phyloP scores from a whole-genome alignment of 2,888 invertebrate genomes.

The Neria commutata region DNA sequence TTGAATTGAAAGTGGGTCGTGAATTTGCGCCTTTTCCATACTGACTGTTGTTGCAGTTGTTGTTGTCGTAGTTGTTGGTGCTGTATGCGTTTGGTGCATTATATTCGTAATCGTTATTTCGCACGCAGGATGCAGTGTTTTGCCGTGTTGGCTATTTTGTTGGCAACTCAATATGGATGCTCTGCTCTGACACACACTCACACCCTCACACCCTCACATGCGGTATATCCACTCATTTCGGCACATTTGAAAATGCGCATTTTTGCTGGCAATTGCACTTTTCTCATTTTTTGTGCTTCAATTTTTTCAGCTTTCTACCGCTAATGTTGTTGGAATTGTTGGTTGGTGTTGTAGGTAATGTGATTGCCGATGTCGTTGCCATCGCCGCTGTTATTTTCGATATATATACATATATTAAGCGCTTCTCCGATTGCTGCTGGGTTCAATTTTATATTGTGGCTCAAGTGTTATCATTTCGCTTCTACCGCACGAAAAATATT shows the following conservation, averaged over 20 bases:
- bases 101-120: constrained; percentile 13
- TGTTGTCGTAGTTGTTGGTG: constrained; percentile 19
- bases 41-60: constrained; percentile 19
- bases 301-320: constrained; percentile 14
- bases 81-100: constrained; percentile 8
- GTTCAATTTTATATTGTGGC: constrained; percentile 19
- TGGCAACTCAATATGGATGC: not conserved
- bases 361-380: too few relatives aligned
- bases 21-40: constrained; percentile 7
- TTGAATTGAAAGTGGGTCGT: constrained; percentile 56
- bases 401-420: too few relatives aligned
- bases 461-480: constrained; percentile 14
- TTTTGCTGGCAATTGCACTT: constrained; percentile 19
- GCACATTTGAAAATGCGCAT: constrained; percentile 4
- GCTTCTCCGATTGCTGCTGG: too few relatives aligned
- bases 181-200: not conserved
- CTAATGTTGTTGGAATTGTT: constrained; percentile 14
- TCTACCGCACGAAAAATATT: not conserved
- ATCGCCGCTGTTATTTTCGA: too few relatives aligned
- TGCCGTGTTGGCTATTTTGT: not conserved
- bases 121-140: constrained; percentile 18
- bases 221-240: too few relatives aligned
- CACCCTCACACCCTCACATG: not conserved
- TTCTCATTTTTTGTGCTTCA: constrained; percentile 11
- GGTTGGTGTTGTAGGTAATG: too few relatives aligned